Conservation (phyloP, 1,140 invertebrate species). For the Temnothorax longispinosus region DNA sequence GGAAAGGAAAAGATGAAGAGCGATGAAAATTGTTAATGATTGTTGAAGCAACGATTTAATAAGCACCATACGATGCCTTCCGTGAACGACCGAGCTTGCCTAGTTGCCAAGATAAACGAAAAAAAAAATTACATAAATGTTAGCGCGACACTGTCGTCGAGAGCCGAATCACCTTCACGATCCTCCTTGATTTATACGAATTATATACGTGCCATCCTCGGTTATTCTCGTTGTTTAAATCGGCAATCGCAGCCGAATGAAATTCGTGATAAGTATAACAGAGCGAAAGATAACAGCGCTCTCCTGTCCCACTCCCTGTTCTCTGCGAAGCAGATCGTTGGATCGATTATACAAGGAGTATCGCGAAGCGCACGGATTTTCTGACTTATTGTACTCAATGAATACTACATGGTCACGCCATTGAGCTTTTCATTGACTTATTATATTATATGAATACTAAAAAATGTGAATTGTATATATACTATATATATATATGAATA, state of each 20-base stretch:
- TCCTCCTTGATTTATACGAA: conserved; percentile 17
- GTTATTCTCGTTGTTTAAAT: neutral
- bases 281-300: neutral
- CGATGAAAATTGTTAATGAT: conserved; percentile 80
- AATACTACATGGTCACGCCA: conserved; percentile 80
- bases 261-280: neutral
- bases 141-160: conserved; percentile 69
- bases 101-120: conserved; percentile 79
- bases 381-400: conserved; percentile 72
- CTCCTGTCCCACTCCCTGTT: no score
- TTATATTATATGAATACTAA: conserved; percentile 70
- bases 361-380: conserved; percentile 63
- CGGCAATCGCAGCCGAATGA: conserved; percentile 1
- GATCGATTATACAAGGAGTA: conserved; percentile 38
- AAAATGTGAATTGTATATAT: conserved; percentile 66
- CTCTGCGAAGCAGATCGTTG: neutral
- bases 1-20: conserved; percentile 40
- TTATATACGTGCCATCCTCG: neutral
- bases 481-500: conserved; percentile 75
- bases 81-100: conserved; percentile 86
- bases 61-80: conserved; percentile 86
- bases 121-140: conserved; percentile 69
- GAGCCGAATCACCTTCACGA: conserved; percentile 65
- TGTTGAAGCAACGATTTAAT: conserved; percentile 81
- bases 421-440: conserved; percentile 84